Conservation (phyloP, 2,113 vertebrate species). For the Lipotes vexillifer region DNA sequence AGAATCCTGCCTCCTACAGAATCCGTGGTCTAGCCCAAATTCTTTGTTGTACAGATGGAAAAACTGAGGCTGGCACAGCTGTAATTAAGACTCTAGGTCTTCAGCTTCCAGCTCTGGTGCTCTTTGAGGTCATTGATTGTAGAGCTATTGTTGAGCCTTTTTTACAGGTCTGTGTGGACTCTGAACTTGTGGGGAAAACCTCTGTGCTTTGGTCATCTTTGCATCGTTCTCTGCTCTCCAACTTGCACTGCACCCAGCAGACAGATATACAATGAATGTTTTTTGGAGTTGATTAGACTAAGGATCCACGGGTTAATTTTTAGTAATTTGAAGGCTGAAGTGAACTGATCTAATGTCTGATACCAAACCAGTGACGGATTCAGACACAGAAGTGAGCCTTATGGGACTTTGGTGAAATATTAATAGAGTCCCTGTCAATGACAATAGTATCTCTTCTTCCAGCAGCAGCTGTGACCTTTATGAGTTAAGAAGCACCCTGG, state of each 20-base stretch:
- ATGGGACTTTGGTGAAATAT: slow-evolving; percentile 59
- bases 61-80: background rate
- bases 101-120: background rate
- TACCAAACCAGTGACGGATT: background rate
- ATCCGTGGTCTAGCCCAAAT: fast-evolving
- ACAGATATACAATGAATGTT: background rate
- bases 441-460: background rate
- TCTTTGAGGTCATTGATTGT: background rate
- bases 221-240: background rate
- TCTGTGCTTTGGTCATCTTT: background rate
- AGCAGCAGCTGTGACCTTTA: slow-evolving; percentile 53
- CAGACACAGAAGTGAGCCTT: slow-evolving; percentile 4
- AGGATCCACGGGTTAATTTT: background rate
- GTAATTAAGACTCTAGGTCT: background rate
- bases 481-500: slow-evolving; percentile 23
- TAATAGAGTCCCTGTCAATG: background rate
- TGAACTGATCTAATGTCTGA: background rate
- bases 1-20: background rate
- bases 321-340: background rate
- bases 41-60: background rate
- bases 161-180: background rate
- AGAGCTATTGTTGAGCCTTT: background rate
- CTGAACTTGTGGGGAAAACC: background rate
- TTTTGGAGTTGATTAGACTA: background rate
- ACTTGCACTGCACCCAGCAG: background rate